These are phyloP conservation scores for Notechis scutatus DNA, from an alignment of 2,113 vertebrate genomes.

Conservation along the genomic window DNA sequence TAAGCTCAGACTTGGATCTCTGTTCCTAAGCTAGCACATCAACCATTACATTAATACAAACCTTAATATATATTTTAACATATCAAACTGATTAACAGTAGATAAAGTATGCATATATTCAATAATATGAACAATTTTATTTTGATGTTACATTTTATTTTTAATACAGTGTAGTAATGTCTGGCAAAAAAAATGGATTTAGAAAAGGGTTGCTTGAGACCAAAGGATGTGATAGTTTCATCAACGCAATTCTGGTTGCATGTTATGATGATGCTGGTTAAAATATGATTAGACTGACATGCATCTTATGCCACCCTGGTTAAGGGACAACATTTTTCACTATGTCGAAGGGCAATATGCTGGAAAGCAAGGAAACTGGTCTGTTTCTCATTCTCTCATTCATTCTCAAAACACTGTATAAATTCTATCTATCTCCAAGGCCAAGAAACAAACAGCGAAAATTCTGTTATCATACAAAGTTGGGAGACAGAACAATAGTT, in stretches of 20 bases:
- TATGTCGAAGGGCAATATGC: background rate
- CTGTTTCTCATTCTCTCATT: too few relatives aligned
- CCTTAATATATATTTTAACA: background rate
- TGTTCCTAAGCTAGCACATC: background rate
- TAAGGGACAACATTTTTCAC: background rate
- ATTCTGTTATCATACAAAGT: background rate
- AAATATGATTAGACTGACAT: background rate
- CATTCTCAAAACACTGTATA: background rate
- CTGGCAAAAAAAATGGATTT: background rate
- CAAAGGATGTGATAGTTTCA: background rate
- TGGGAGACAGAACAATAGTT: background rate
- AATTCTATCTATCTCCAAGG: background rate
- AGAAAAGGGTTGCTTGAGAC: background rate
- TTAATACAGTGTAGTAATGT: background rate
- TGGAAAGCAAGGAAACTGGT: background rate
- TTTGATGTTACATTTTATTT: background rate
- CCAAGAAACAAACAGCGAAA: background rate
- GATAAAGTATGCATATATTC: background rate
- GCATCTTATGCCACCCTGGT: background rate
- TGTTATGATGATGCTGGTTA: background rate
- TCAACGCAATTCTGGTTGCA: background rate
- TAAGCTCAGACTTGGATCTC: background rate
- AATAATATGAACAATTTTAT: background rate
- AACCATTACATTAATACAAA: background rate
- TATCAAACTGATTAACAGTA: background rate